These are phyloP conservation scores for Orchestes rusci DNA, from an alignment of 2,888 invertebrate genomes.

Conservation along the genomic window DNA sequence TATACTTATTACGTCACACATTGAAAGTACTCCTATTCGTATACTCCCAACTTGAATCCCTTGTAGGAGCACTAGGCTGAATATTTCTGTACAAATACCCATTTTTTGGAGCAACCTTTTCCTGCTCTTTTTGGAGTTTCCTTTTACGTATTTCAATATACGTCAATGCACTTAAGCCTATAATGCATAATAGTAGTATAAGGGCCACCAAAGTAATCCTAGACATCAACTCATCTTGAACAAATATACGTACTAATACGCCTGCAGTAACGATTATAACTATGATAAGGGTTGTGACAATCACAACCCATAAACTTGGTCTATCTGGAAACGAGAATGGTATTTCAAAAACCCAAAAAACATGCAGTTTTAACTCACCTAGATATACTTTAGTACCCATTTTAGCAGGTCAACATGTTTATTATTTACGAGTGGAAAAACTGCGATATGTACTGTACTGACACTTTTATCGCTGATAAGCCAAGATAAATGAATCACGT, in stretches of 20 bases:
- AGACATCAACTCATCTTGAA: slow-evolving; percentile 14
- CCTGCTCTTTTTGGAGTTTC: slow-evolving; percentile 5
- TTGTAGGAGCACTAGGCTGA: slow-evolving; percentile 15
- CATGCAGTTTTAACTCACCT: no score
- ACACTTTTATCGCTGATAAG: no score
- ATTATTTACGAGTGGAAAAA: no score
- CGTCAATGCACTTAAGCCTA: slow-evolving; percentile 18
- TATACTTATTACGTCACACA: no score
- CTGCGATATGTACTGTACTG: no score
- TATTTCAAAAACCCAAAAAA: no score
- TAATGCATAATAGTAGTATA: slow-evolving; percentile 18
- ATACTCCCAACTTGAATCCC: slow-evolving; percentile 14
- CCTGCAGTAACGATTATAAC: slow-evolving; percentile 19
- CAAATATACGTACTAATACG: slow-evolving; percentile 13
- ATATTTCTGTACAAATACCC: slow-evolving; percentile 15
- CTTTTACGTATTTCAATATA: slow-evolving; percentile 20
- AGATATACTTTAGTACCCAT: no score
- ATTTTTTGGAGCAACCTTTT: slow-evolving; percentile 4
- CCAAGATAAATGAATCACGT: no score
- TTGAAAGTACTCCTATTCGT: slow-evolving; percentile 13
- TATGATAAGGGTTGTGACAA: slow-evolving; percentile 17
- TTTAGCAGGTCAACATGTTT: no score
- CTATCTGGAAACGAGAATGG: slow-evolving; percentile 17
- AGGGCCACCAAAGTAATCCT: slow-evolving; percentile 18
- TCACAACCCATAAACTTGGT: slow-evolving; percentile 18